Evolutionary conservation across 2,797 vertebrate species (phyloP).

Genomic region (Squalus acanthias): DNA sequence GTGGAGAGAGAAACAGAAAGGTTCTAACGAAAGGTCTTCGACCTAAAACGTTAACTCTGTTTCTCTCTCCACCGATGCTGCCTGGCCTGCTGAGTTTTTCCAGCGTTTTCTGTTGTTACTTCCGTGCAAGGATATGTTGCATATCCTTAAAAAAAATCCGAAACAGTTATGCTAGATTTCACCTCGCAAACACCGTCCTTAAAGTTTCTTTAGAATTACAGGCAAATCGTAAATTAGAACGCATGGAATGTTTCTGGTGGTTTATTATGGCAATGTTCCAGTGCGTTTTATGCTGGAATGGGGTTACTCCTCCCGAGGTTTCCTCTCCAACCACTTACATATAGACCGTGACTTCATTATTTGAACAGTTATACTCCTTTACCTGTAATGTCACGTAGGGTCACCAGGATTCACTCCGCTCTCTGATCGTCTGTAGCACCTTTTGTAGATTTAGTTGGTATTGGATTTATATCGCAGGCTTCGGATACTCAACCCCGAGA

Average conservation of each 20-base stretch:
- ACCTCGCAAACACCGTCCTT: neutral
- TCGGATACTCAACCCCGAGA: neutral
- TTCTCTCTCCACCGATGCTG: too few relatives aligned
- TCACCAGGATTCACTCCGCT: neutral
- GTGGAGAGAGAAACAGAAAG: too few relatives aligned
- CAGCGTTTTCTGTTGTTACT: too few relatives aligned
- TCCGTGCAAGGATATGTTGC: too few relatives aligned
- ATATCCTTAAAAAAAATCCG: neutral
- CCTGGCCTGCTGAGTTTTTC: too few relatives aligned
- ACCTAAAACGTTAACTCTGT: too few relatives aligned
- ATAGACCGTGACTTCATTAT: neutral
- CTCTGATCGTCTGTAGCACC: neutral
- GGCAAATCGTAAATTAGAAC: neutral
- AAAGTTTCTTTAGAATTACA: neutral
- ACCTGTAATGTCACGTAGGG: neutral
- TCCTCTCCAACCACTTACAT: neutral
- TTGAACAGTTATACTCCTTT: neutral
- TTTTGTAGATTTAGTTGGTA: neutral
- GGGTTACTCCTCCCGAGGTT: neutral
- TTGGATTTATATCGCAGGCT: neutral
- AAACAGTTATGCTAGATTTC: neutral
- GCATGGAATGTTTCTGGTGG: neutral
- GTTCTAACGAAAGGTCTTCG: too few relatives aligned
- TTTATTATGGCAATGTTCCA: neutral
- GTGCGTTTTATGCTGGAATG: neutral